Conservation (phyloP, 1,140 invertebrate species). For the Drosophila busckii region DNA sequence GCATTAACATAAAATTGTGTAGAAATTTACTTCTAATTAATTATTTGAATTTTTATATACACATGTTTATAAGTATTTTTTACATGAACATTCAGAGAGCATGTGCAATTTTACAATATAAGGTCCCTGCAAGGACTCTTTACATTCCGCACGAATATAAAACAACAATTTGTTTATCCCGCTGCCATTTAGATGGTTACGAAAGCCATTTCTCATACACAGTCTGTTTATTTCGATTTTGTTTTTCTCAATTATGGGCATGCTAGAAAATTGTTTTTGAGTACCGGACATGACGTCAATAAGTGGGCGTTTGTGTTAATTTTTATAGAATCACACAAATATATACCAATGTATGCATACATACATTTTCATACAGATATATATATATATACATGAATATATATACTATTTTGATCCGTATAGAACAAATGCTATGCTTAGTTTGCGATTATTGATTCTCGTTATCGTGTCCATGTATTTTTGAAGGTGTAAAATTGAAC, state of each 20-base stretch:
- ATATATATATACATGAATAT: constrained; percentile 28
- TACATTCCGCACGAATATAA: no score
- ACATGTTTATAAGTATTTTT: no score
- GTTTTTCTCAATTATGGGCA: constrained; percentile 76
- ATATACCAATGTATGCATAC: constrained; percentile 16
- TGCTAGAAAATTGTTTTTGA: constrained; percentile 77
- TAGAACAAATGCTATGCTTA: constrained; percentile 7
- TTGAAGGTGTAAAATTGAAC: constrained; percentile 39
- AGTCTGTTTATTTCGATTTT: constrained; percentile 69
- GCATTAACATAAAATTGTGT: no score
- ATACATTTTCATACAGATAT: background rate
- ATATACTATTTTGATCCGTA: constrained; percentile 28
- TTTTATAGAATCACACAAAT: constrained; percentile 45
- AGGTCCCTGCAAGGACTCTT: no score
- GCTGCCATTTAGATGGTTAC: background rate
- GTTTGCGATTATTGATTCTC: constrained; percentile 25
- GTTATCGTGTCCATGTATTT: constrained; percentile 21
- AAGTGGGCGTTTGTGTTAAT: constrained; percentile 77
- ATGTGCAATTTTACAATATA: no score
- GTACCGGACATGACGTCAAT: constrained; percentile 77
- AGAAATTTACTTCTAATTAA: no score
- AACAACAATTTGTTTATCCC: no score
- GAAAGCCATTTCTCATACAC: constrained; percentile 23
- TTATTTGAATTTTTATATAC: no score
- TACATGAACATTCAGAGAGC: no score